phyloP scores from a whole-genome alignment of 2,797 vertebrate species.

The Columba guinea region DNA sequence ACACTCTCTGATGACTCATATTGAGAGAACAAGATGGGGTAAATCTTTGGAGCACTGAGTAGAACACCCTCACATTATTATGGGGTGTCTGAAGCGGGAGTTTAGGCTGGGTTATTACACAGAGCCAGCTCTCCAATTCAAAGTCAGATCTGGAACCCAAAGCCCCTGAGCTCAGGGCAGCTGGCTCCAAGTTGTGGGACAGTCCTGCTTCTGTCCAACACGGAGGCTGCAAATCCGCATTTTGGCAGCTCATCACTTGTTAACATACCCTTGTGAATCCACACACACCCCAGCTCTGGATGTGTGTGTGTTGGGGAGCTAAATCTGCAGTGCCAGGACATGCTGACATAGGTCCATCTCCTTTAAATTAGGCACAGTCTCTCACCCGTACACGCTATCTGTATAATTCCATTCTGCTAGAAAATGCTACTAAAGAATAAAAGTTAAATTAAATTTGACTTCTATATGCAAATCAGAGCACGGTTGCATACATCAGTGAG shows the following conservation, averaged over 20 bases:
- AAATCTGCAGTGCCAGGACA: not conserved
- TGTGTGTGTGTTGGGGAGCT: not conserved
- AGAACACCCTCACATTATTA: not conserved
- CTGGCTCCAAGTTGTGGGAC: not conserved
- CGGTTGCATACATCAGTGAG: not conserved
- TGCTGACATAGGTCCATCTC: not conserved
- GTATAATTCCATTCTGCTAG: not conserved
- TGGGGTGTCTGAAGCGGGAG: not conserved
- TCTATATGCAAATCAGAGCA: not conserved
- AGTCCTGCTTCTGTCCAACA: not conserved
- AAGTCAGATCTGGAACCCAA: not conserved
- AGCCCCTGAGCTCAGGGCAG: not conserved
- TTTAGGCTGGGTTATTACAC: not conserved
- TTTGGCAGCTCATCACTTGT: not conserved
- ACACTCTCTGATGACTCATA: not conserved
- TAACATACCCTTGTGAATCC: not conserved
- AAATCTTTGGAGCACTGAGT: not conserved
- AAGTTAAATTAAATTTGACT: not conserved
- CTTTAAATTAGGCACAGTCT: not conserved
- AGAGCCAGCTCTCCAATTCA: not conserved
- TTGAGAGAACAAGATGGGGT: not conserved
- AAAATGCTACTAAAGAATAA: not conserved
- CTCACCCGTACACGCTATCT: not conserved
- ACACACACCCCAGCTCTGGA: accelerated
- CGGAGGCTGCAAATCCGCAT: not conserved